A percentile compares a stretch with the other conserved stretches of the same genome.
Conservation (phyloP, 2,888 invertebrate genomes). For the Ectemnius lituratus region DNA sequence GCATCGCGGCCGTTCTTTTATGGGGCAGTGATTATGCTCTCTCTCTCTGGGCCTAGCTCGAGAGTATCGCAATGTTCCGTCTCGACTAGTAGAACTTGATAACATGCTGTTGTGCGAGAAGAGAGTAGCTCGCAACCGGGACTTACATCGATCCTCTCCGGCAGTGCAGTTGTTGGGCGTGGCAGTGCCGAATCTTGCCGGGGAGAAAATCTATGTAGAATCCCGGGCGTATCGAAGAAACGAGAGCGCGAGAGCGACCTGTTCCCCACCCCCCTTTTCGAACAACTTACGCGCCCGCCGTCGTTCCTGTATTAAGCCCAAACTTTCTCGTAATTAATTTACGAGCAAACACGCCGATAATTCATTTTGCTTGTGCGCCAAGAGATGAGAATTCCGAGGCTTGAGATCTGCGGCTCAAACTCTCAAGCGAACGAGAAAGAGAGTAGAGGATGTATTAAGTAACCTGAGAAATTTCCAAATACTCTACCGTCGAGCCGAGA, state of each 20-base stretch:
- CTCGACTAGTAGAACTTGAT: slow-evolving; percentile 10
- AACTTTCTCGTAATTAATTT: too few species aligned
- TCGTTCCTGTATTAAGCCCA: too few species aligned
- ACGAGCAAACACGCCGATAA: too few species aligned
- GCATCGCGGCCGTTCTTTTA: slow-evolving; percentile 73
- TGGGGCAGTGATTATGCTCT: slow-evolving; percentile 73
- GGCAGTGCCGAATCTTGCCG: neutral
- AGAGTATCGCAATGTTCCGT: slow-evolving; percentile 44
- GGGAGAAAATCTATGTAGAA: neutral
- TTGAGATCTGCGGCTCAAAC: too few species aligned
- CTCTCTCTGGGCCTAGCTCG: slow-evolving; percentile 55
- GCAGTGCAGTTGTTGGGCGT: slow-evolving; percentile 29
- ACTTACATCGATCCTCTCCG: slow-evolving; percentile 60
- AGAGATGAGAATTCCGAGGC: too few species aligned
- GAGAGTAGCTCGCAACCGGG: slow-evolving; percentile 49
- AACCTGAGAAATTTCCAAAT: neutral
- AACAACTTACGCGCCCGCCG: too few species aligned
- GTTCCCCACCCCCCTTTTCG: too few species aligned
- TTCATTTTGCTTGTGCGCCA: too few species aligned
- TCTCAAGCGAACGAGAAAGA: too few species aligned
- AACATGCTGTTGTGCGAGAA: slow-evolving; percentile 37
- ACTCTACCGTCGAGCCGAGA: neutral
- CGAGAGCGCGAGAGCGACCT: too few species aligned
- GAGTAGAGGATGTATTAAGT: too few species aligned
- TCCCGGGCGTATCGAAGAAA: too few species aligned